Evolutionary conservation across 2,888 invertebrate species (phyloP), one percentile per base, ranked within the genome.

Genomic region (Dasypolia templi): DNA sequence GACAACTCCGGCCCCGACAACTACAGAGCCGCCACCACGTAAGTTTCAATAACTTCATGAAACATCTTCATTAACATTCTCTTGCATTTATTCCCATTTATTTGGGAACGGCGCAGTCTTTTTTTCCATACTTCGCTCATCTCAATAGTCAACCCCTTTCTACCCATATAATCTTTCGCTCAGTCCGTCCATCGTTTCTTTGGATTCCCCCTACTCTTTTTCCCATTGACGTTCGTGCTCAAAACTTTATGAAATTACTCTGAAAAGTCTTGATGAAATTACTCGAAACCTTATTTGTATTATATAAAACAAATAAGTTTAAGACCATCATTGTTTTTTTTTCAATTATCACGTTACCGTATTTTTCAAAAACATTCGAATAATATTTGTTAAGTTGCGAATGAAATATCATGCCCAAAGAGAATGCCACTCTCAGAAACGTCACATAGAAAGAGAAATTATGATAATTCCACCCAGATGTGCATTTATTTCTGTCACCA

Each of bases 21-120:
- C 95, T 2, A 93, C 94, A 2, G 94, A 95, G 78, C 92, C 92
- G 26, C 91, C 92, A 26, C 93, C 94, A 70, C 90, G 95, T 96
- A 90, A 94, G 95, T 91, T n/a, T 44, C 19, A 32, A 32, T 19
- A 56, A 32, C 11, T 32, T 56, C 56, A 56, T 56, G 22, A 2
- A 56, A 32, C 11, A 22, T 32, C 22, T 12, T 56, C 32, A 32
- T 22, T 2, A 22, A 32, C 5, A 55, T 55, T 9, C 29, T 19
- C 9, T 55, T 32, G 29, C 4, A 1, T 29, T 9, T 19, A 29
- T 19, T 55, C 17, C 3, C 9, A 32, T 29, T 4, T 56, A 19
- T 19, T 56, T 56, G 4, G 9, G 19, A 19, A 0, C 9, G 1
- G 29, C 19, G 0, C 29, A 7, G 17, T 7, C 14, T 29, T 55